Base-by-base conservation (phyloP, 2,888 invertebrate species). In the Ethmia dodecea region DNA sequence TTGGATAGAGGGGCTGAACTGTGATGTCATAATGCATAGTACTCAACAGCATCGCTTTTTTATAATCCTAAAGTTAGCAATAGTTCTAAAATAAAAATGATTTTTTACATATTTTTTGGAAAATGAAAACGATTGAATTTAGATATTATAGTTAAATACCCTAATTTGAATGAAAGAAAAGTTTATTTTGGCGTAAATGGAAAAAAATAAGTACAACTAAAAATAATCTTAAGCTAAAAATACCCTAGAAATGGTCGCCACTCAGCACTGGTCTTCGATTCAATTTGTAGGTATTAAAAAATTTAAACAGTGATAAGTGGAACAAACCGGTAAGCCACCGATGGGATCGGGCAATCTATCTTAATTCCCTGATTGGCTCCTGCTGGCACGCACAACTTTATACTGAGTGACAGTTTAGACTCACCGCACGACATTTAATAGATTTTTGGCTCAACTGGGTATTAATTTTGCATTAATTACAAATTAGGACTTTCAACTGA, bases 281-380 rank as follows among this genome's bases (percentile, higher is more conserved):
- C 1, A 22, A n/a, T 20, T 18, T 5, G 5, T 5, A n/a, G 9
- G 1, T 22, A 9, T 3, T 3, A 1, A 9, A 9, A 8, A 3
- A n/a, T 22, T 9, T n/a, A 22, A 22, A 22, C 4, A 22, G 4
- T 3, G 9, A n/a, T n/a, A 22, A 22, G 22, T 22, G 22, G 22
- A 8, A 22, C n/a, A 22, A 9, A 22, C 22, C n/a, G n/a, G 8
- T 4, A n/a, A 22, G 4, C 22, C 22, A n/a, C 22, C 22, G 22
- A 22, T 37, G 38, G 43, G 52, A 50, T 50, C 48, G 43, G 50
- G 54, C 58, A 59, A 65, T 65, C 56, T 45, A 57, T 66, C 64
- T 62, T 56, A 56, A 52, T 49, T 47, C 52, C 37, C 50, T 60
- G 60, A 63, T 66, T 61, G 61, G 59, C 42, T 49, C 47, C 34